These are phyloP conservation scores for Sceloporus tristichus DNA, from an alignment of 2,113 vertebrate species.

Conservation along the genomic window DNA sequence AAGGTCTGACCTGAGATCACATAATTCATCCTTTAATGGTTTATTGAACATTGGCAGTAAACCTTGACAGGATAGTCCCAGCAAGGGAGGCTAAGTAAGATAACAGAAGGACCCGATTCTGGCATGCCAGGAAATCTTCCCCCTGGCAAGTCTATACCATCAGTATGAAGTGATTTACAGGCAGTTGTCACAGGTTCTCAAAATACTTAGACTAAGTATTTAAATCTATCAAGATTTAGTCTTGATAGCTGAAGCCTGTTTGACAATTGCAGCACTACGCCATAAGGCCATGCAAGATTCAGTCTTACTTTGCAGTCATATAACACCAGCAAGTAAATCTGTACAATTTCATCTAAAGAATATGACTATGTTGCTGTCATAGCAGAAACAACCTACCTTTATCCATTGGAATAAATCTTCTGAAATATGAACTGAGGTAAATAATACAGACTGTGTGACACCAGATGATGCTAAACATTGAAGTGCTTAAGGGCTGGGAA, in stretches of 20 bases:
- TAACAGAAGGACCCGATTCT: background rate
- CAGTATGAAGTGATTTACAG: slow-evolving; percentile 4
- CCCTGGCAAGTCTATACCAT: slow-evolving; percentile 4
- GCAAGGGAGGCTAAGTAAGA: background rate
- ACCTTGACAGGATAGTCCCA: background rate
- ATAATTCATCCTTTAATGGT: background rate
- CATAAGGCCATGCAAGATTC: background rate
- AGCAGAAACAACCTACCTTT: slow-evolving; percentile 1
- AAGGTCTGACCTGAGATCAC: background rate
- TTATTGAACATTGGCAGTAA: background rate
- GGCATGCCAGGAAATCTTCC: background rate
- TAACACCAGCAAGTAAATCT: background rate
- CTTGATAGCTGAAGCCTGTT: background rate
- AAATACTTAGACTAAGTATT: background rate
- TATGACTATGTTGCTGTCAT: background rate
- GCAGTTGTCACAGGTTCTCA: background rate
- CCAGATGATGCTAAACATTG: slow-evolving; percentile 19
- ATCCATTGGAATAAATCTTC: slow-evolving; percentile 10
- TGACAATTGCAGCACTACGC: background rate
- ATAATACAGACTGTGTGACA: slow-evolving; percentile 17
- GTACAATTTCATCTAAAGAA: background rate
- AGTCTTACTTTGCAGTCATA: background rate
- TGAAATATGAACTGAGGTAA: slow-evolving; percentile 24
- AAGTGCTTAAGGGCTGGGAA: background rate
- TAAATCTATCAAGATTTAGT: background rate